Base-by-base conservation (phyloP, 2,888 invertebrate species). In the Lydus trimaculatus region DNA sequence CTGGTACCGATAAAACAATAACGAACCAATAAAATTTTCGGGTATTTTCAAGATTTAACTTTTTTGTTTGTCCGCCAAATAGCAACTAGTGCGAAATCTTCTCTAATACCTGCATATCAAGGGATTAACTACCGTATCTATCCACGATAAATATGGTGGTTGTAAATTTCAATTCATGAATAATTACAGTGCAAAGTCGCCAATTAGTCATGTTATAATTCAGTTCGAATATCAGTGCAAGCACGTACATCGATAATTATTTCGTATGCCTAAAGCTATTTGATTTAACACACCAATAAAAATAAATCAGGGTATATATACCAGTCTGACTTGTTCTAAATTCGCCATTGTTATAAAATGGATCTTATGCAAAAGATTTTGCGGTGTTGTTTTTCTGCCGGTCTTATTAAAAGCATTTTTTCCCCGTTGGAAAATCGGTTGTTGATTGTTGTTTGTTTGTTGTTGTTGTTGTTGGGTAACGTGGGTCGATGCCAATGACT, bases 171-270 rank as follows among this genome's bases (percentile, higher is more conserved):
- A 28, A n/a, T 11, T 23, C 33, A 70, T 70, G 67, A 70, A 70
- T 58, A 65, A 70, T 67, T 33, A 65, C 62, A 61, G 64, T 63
- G 67, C 67, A 70, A 70, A 70, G 52, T 58, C 65, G 58, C 70
- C 67, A 70, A 70, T 70, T 65, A 67, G 70, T 67, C 70, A 65
- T 62, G 66, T 66, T 63, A 69, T 69, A 69, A 69, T 52, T 69
- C 69, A 69, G 69, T 56, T 64, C 64, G 31, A n/a, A 60, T 68
- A 68, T 68, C 63, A 28, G 28, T 56, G 56, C 56, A 8, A 56
- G 56, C 56, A 56, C 66, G 69, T 69, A 56, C 56, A 64, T 70
- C 62, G 70, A 67, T 70, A 70, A 70, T 70, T 70, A 67, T 70
- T 70, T 70, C 59, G 70, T 70, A 61, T 23, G 70, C 70, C 62